Percentiles rank a stretch among this genome's conserved stretches.
phyloP scores from a whole-genome alignment of 2,113 vertebrate genomes.

The Nibea coibor region DNA sequence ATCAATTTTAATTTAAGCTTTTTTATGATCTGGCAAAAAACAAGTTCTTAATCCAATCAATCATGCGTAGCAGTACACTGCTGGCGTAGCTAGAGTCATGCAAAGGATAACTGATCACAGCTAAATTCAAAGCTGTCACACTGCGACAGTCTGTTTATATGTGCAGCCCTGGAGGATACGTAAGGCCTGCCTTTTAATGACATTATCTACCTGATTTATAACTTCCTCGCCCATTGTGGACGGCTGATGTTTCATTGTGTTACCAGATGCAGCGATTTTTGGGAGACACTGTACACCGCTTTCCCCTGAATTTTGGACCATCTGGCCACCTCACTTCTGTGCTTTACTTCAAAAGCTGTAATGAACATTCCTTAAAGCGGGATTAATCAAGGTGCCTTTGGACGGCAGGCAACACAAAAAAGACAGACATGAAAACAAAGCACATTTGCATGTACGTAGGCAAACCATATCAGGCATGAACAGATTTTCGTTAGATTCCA shows the following conservation, averaged over 20 bases:
- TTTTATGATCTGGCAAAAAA: slow-evolving; percentile 56
- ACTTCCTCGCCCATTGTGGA: slow-evolving; percentile 1
- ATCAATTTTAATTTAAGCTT: slow-evolving; percentile 60
- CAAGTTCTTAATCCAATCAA: slow-evolving; percentile 50
- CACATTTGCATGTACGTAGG: slow-evolving; percentile 42
- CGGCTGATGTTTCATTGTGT: slow-evolving; percentile 1
- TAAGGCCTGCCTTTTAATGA: slow-evolving; percentile 39
- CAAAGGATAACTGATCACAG: slow-evolving; percentile 58
- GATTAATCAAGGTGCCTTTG: slow-evolving; percentile 28
- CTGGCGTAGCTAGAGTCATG: slow-evolving; percentile 47
- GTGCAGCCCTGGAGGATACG: slow-evolving; percentile 30
- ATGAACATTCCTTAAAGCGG: slow-evolving; percentile 45
- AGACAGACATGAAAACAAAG: slow-evolving; percentile 45
- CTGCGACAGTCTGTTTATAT: slow-evolving; percentile 29
- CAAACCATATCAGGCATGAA: slow-evolving; percentile 49
- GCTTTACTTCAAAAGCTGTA: slow-evolving; percentile 37
- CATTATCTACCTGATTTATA: slow-evolving; percentile 53
- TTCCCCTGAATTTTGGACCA: slow-evolving; percentile 39
- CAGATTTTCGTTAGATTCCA: slow-evolving; percentile 35
- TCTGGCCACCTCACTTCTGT: slow-evolving; percentile 23
- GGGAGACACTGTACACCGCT: neutral
- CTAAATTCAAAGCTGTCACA: slow-evolving; percentile 42
- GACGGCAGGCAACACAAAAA: slow-evolving; percentile 40
- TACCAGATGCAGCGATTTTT: neutral
- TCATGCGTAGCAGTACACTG: slow-evolving; percentile 51